Evolutionary conservation across 2,888 invertebrate genomes (phyloP), one percentile per base, ranked within the genome.

Genomic region (Archips xylosteana): DNA sequence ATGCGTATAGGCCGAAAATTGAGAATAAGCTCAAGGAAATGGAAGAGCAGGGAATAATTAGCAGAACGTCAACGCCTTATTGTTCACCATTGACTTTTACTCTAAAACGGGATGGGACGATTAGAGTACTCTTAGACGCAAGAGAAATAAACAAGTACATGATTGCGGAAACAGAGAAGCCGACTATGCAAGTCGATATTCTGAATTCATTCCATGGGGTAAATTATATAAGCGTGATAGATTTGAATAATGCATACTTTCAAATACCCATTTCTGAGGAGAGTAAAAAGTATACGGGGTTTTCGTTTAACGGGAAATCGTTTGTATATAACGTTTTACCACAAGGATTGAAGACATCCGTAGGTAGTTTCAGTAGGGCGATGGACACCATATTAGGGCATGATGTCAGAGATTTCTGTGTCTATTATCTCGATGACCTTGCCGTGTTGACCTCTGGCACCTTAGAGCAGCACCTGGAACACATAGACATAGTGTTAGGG

Each of bases 351-450:
- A 80, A 79, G 59, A 78, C 78, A 0, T 76, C 76, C 0, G 82
- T 82, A 0, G 80, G 78, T 70, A 76, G 81, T 79, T 45, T 45
- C 10, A 45, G 45, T 9, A 45, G 45, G 10, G 45, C 45, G 1
- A 45, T 45, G 45, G 45, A 81, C 45, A 12, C 57, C 1, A 78
- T 81, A 12, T 72, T 81, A 51, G 81, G 79, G 1, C 76, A 60
- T 8, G 79, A 79, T 47, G 80, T 80, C 0, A 70, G 76, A 12
- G 75, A 76, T 0, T 82, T 76, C 57, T 82, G 80, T 57, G 78
- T 78, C 0, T 80, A 80, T 66, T 80, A 80, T 70, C 61, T 80
- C 3, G 80, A 80, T 62, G 80, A 80, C 70, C 49, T 82, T 2
- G 79, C 78, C 0, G 76, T 80, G 4, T 62, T 79, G 5, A 78